Conservation (phyloP, 2,888 invertebrate genomes). For the Oscheius sp. region DNA sequence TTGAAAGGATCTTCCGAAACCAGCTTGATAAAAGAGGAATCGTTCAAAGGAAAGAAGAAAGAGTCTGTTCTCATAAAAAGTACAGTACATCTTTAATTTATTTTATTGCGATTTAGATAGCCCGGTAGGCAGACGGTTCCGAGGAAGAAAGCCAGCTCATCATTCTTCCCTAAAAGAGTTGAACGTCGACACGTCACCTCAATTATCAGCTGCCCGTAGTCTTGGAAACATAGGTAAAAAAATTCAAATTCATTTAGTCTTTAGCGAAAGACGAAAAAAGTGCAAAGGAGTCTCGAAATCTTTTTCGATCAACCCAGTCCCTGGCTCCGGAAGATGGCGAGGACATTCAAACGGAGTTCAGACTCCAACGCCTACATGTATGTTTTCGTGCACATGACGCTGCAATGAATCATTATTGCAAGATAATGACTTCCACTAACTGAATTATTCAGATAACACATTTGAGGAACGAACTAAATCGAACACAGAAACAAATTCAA, state of each 20-base stretch:
- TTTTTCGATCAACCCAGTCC: constrained; percentile 10
- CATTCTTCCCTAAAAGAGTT: constrained; percentile 19
- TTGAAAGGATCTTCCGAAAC: background rate
- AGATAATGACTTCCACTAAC: background rate
- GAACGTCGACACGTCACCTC: background rate
- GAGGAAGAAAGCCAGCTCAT: constrained; percentile 18
- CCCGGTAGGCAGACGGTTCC: constrained; percentile 6
- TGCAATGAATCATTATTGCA: background rate
- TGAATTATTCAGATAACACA: constrained; percentile 10
- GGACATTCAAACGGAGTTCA: constrained; percentile 6
- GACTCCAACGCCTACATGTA: constrained; percentile 13
- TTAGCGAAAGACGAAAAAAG: background rate
- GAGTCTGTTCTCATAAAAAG: too few relatives aligned
- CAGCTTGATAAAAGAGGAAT: background rate
- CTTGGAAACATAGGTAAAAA: constrained; percentile 7
- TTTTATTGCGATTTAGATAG: too few relatives aligned
- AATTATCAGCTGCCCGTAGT: constrained; percentile 10
- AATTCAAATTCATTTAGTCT: background rate
- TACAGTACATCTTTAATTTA: too few relatives aligned
- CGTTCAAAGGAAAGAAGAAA: too few relatives aligned
- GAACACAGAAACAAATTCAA: constrained; percentile 18
- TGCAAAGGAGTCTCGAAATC: background rate
- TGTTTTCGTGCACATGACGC: too few relatives aligned
- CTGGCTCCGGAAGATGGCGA: background rate
- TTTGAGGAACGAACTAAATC: constrained; percentile 19